Base-by-base conservation (phyloP, 2,797 vertebrate species). In the Sitta carolinensis region DNA sequence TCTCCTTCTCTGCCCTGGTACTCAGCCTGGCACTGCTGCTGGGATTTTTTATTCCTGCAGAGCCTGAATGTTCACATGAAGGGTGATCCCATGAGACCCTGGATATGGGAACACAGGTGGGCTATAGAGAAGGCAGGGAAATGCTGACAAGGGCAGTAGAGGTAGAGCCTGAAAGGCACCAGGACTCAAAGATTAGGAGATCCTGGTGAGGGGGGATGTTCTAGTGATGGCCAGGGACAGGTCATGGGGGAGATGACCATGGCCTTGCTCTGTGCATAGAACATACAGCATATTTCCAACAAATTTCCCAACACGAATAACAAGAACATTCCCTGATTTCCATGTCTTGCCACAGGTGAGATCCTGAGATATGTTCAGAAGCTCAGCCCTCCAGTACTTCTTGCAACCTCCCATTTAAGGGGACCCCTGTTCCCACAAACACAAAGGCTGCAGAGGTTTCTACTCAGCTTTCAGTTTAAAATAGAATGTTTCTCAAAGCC, bases 181-280 rank as follows among this genome's bases (percentile, higher is more conserved):
- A 1, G 19, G 20, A 62, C 32, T 45, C 26, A 45, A 51, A 66
- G 48, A 19, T 59, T 36, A 30, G 19, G 48, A 78, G 15, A 51
- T 38, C 25, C 19, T 9, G 3, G 34, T 45, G 36, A 84, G 5
- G 4, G 7, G 14, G 15, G 10, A n/a, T 11, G 7, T 54, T 47
- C 67, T 57, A 61, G 32, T 7, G 20, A 76, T 43, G 16, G 66
- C 34, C 38, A 90, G 42, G 72, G 20, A 13, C 38, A 80, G 16
- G 30, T n/a, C 8, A 23, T 1, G 2, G 18, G 18, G 13, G 18
- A 88, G 11, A 36, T 47, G 25, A 13, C 30, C 30, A 34, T 0
- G 1, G n/a, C 17, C 16, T n/a, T 5, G 4, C 47, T n/a, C 55
- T n/a, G 13, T 10, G 14, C 17, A 45, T 16, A 38, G 26, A 15